phyloP scores from a whole-genome alignment of 2,888 invertebrate species.

The Morpho deidamia region DNA sequence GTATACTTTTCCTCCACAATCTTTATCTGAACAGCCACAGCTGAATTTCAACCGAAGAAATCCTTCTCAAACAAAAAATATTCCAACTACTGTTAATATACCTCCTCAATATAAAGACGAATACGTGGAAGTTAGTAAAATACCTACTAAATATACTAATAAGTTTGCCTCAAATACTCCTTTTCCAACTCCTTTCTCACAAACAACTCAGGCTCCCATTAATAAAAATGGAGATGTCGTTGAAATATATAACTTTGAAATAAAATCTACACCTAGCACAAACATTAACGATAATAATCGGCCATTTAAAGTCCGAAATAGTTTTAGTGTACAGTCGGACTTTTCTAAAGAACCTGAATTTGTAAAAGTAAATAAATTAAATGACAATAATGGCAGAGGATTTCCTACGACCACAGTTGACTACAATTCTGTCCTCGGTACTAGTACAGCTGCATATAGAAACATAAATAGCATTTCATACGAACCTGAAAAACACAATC shows the following conservation, averaged over 20 bases:
- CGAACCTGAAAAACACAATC: conserved; percentile 62
- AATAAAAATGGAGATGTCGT: conserved; percentile 65
- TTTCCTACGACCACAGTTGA: conserved; percentile 43
- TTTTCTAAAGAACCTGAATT: conserved; percentile 47
- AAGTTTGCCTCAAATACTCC: conserved; percentile 46
- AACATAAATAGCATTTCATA: conserved; percentile 65
- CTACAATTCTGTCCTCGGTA: conserved; percentile 38
- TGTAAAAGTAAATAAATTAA: conserved; percentile 40
- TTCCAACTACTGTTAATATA: conserved; percentile 36
- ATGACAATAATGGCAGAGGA: conserved; percentile 36
- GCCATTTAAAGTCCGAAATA: conserved; percentile 57
- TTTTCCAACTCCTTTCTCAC: conserved; percentile 46
- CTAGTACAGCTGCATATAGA: conserved; percentile 51
- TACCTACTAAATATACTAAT: conserved; percentile 50
- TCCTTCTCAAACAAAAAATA: conserved; percentile 39
- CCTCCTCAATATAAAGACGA: conserved; percentile 65
- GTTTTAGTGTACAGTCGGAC: conserved; percentile 51
- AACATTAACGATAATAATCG: conserved; percentile 49
- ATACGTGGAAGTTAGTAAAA: conserved; percentile 68
- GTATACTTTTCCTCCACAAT: conserved; percentile 39
- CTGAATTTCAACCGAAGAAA: conserved; percentile 41
- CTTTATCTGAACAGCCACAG: conserved; percentile 39
- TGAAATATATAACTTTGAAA: conserved; percentile 69
- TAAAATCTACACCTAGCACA: conserved; percentile 53
- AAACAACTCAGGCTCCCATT: conserved; percentile 43